phyloP scores from a whole-genome alignment of 2,888 invertebrate species.

The Adelognathus sp. region DNA sequence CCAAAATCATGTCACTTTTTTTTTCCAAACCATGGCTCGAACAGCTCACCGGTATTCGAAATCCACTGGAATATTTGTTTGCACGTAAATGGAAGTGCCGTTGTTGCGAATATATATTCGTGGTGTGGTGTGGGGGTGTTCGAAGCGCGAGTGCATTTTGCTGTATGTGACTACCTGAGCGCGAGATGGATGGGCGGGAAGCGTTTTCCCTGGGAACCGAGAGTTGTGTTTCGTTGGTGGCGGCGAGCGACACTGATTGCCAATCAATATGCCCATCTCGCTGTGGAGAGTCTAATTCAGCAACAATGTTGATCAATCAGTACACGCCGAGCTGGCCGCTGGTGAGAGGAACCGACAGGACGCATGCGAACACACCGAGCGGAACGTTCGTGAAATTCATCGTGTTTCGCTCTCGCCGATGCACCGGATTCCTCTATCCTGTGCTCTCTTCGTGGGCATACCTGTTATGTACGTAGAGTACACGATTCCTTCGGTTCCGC shows the following conservation, averaged over 20 bases:
- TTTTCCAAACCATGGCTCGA: conserved; percentile 14
- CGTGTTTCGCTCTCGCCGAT: conserved; percentile 25
- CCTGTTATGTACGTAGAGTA: conserved; percentile 38
- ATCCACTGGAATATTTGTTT: conserved; percentile 13
- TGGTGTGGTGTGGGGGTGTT: no score
- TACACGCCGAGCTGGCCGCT: conserved; percentile 69
- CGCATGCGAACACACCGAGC: conserved; percentile 43
- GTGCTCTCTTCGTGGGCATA: conserved; percentile 32
- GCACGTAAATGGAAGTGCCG: background rate
- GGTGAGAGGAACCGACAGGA: conserved; percentile 47
- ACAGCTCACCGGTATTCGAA: background rate
- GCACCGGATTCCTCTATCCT: conserved; percentile 32
- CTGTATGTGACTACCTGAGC: conserved; percentile 62
- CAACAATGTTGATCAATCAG: conserved; percentile 80
- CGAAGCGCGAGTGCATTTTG: conserved; percentile 26
- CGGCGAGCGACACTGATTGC: conserved; percentile 78
- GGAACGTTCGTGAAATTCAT: conserved; percentile 60
- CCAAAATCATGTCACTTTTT: background rate
- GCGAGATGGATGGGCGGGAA: conserved; percentile 72
- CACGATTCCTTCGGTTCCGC: conserved; percentile 55
- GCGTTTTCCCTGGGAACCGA: conserved; percentile 73
- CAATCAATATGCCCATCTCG: conserved; percentile 81
- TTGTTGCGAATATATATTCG: background rate
- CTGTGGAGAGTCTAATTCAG: conserved; percentile 79
- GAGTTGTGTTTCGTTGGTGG: conserved; percentile 74